A percentile compares a stretch with the other conserved stretches of the same genome.
Evolutionary conservation across 2,888 invertebrate genomes (phyloP).

Genomic region (Hypena proboscidalis): DNA sequence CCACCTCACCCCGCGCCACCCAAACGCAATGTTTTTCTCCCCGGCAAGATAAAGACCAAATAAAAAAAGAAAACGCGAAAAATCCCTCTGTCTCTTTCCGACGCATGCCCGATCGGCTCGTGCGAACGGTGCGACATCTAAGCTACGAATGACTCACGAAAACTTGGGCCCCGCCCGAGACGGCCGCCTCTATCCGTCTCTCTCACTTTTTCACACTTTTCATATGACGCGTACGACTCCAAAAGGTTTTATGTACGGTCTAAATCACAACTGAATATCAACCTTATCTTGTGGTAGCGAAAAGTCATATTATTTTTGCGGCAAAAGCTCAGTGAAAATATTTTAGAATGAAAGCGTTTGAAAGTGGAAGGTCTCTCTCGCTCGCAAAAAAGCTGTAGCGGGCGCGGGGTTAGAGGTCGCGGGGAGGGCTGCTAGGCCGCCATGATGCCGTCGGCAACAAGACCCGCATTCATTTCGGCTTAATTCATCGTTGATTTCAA

Average conservation of each 20-base stretch:
- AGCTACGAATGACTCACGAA: conserved; percentile 84
- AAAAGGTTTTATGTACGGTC: conserved; percentile 41
- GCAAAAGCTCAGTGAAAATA: conserved; percentile 69
- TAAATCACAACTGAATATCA: conserved; percentile 23
- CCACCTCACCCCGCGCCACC: conserved; percentile 50
- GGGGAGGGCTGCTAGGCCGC: conserved; percentile 58
- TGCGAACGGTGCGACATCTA: conserved; percentile 75
- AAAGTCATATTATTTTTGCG: conserved; percentile 32
- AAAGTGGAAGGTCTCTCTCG: conserved; percentile 81
- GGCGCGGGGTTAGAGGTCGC: conserved; percentile 61
- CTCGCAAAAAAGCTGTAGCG: conserved; percentile 82
- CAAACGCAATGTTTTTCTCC: conserved; percentile 80
- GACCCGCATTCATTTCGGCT: conserved; percentile 82
- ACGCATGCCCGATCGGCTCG: conserved; percentile 46
- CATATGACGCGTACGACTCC: conserved; percentile 52
- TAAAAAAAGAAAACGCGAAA: conserved; percentile 84
- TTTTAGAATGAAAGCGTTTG: conserved; percentile 82
- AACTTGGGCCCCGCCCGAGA: conserved; percentile 85
- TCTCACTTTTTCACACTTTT: conserved; percentile 85
- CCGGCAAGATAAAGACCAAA: conserved; percentile 83
- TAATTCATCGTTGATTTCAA: conserved; percentile 77
- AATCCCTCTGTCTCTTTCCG: conserved; percentile 73
- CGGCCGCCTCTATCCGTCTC: conserved; percentile 83
- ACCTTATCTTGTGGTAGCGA: conserved; percentile 5
- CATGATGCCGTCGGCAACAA: conserved; percentile 81